Evolutionary conservation across 2,888 invertebrate species (phyloP).

Genomic region (Spialia ferax): DNA sequence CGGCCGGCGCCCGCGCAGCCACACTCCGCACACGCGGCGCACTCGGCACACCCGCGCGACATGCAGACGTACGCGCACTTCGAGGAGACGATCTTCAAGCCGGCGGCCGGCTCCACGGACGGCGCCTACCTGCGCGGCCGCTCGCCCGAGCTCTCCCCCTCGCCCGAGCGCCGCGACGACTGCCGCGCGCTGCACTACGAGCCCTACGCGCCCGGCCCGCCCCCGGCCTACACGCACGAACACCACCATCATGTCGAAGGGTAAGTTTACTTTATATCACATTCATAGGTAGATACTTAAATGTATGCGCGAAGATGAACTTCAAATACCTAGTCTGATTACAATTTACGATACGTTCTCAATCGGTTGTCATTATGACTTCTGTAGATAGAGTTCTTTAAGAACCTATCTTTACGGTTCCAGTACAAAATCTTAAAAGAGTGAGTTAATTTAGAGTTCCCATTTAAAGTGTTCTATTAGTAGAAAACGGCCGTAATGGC

Average conservation of each 20-base stretch:
- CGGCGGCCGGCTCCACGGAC: conserved; percentile 61
- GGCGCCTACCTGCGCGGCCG: conserved; percentile 69
- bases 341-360: not conserved
- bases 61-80: conserved; percentile 78
- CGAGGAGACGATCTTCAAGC: conserved; percentile 53
- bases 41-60: conserved; percentile 71
- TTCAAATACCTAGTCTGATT: no score
- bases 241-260: conserved; percentile 70
- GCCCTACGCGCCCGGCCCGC: conserved; percentile 62
- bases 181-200: conserved; percentile 74
- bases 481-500: not conserved
- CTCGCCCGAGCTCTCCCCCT: conserved; percentile 67
- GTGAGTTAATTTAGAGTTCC: conserved; percentile 13
- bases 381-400: no score
- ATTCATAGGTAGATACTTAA: not conserved
- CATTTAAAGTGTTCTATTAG: conserved; percentile 27
- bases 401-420: not conserved
- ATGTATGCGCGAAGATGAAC: no score
- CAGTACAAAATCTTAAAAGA: not conserved
- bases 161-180: conserved; percentile 71
- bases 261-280: conserved; percentile 57
- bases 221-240: conserved; percentile 65
- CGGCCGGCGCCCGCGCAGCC: conserved; percentile 60
- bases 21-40: conserved; percentile 50
- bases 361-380: not conserved